Conservation (phyloP, 2,888 invertebrate genomes). For the Hydroisotoma schaefferi region DNA sequence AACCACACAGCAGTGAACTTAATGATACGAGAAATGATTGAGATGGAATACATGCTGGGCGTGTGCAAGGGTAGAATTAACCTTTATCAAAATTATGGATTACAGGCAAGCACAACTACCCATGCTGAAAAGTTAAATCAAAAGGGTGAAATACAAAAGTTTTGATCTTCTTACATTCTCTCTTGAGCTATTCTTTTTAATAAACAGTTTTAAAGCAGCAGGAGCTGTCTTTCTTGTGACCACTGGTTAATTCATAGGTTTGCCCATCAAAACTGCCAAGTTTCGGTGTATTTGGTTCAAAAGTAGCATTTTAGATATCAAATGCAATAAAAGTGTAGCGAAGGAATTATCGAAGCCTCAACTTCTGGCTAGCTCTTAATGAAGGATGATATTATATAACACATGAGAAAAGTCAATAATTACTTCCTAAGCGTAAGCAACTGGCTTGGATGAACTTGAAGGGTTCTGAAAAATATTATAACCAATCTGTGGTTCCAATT, state of each 20-base stretch:
- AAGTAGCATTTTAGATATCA: background rate
- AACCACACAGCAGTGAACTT: conserved; percentile 1
- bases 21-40: conserved; percentile 5
- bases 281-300: background rate
- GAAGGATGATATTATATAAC: too few relatives aligned
- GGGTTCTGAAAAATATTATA: too few relatives aligned
- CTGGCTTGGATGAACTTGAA: too few relatives aligned
- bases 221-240: too few relatives aligned
- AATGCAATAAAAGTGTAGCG: background rate
- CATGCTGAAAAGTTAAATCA: background rate
- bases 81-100: conserved; percentile 13
- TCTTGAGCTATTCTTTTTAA: too few relatives aligned
- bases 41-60: background rate
- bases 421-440: too few relatives aligned
- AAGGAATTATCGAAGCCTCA: background rate
- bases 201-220: too few relatives aligned
- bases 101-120: background rate
- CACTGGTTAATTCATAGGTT: background rate
- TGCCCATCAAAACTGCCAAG: conserved; percentile 1
- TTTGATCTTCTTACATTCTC: too few relatives aligned
- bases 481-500: conserved; percentile 15
- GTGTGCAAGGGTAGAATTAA: conserved; percentile 16
- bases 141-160: background rate
- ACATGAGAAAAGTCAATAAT: too few relatives aligned
- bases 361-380: conserved; percentile 1